These are phyloP conservation scores for Kryptolebias ocellatus DNA, from an alignment of 2,797 vertebrate genomes.

Conservation along the genomic window DNA sequence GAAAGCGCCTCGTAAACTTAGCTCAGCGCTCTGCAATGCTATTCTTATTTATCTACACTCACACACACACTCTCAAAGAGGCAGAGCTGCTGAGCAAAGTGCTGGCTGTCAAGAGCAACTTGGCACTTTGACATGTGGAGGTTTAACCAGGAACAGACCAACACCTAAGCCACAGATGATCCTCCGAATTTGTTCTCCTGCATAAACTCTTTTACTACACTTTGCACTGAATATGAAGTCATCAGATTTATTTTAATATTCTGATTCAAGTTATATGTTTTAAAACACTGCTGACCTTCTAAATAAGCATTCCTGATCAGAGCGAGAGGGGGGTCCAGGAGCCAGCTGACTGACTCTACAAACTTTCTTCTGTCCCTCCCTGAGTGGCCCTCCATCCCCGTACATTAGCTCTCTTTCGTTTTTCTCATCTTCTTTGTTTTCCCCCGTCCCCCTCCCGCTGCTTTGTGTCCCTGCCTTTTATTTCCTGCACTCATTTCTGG, in stretches of 20 bases:
- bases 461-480: neutral
- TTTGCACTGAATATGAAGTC: constrained; percentile 7
- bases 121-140: neutral
- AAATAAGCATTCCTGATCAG: constrained; percentile 46
- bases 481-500: constrained; percentile 20
- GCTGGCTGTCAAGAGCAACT: too few relatives aligned
- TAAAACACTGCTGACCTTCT: constrained; percentile 24
- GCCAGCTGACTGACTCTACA: constrained; percentile 33
- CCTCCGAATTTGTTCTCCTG: too few relatives aligned
- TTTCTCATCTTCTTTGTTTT: constrained; percentile 1
- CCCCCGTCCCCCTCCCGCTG: neutral
- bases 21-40: neutral
- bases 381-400: neutral
- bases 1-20: neutral
- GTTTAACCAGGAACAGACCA: neutral
- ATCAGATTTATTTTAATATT: neutral
- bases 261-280: constrained; percentile 26
- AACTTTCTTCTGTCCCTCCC: constrained; percentile 2
- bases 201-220: neutral
- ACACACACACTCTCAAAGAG: neutral
- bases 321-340: constrained; percentile 28
- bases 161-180: neutral
- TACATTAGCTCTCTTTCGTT: constrained; percentile 3
- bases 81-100: neutral
- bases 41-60: neutral